Conservation (phyloP, 1,140 invertebrate genomes). For the Brachionus rotundiformis region DNA sequence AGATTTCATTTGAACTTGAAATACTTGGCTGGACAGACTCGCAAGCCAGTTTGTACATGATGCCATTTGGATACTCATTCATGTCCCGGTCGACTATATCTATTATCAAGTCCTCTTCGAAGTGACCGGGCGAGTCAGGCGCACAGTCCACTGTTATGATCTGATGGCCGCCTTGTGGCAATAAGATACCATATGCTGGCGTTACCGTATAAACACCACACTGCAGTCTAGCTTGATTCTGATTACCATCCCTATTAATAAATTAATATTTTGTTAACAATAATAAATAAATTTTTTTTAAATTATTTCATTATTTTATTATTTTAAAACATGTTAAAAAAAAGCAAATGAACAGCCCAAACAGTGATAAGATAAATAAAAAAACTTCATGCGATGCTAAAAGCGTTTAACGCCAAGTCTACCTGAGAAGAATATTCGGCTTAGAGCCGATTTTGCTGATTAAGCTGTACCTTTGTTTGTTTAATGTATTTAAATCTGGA, state of each 20-base stretch:
- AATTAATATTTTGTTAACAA: background rate
- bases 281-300: background rate
- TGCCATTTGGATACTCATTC: slow-evolving; percentile 58
- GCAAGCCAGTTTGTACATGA: slow-evolving; percentile 61
- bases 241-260: background rate
- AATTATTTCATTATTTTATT: background rate
- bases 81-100: slow-evolving; percentile 59
- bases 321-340: background rate
- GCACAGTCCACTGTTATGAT: slow-evolving; percentile 62
- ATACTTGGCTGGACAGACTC: slow-evolving; percentile 63
- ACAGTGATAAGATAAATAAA: background rate
- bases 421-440: slow-evolving; percentile 22
- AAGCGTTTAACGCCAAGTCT: slow-evolving; percentile 11
- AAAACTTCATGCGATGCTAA: slow-evolving; percentile 29
- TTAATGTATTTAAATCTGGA: background rate
- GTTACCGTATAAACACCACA: slow-evolving; percentile 57
- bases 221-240: slow-evolving; percentile 22
- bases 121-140: slow-evolving; percentile 55
- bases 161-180: slow-evolving; percentile 57
- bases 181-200: slow-evolving; percentile 62
- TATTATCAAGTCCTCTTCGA: slow-evolving; percentile 59
- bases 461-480: background rate
- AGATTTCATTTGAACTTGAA: slow-evolving; percentile 61
- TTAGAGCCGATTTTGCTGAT: slow-evolving; percentile 25
- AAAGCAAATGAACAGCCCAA: background rate